Conservation (phyloP, 2,888 invertebrate species). For the Operophtera brumata region DNA sequence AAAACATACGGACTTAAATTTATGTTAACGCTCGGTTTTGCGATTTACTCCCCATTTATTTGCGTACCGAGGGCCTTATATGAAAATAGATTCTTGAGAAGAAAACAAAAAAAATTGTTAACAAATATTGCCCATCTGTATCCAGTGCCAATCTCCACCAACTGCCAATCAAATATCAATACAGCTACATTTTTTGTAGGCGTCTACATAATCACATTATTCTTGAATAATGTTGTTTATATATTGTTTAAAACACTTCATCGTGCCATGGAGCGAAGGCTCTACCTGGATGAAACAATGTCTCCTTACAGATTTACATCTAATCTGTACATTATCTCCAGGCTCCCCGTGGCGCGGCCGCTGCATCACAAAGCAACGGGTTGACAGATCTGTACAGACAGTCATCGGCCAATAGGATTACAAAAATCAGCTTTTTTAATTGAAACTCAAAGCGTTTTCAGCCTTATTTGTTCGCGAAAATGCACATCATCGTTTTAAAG, state of each 20-base stretch:
- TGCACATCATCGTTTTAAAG: slow-evolving; percentile 26
- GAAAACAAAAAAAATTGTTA: too few relatives aligned
- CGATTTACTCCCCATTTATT: too few relatives aligned
- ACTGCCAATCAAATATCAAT: slow-evolving; percentile 58
- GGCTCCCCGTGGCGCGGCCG: slow-evolving; percentile 69
- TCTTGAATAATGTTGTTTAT: slow-evolving; percentile 73
- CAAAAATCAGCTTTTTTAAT: slow-evolving; percentile 58
- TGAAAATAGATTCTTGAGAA: too few relatives aligned
- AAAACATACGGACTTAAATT: too few relatives aligned
- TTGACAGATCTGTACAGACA: slow-evolving; percentile 76
- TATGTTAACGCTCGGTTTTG: too few relatives aligned
- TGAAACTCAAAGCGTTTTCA: slow-evolving; percentile 48
- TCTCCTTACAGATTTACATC: slow-evolving; percentile 72
- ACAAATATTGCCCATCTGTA: too few relatives aligned
- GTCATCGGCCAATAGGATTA: slow-evolving; percentile 71
- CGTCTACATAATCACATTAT: slow-evolving; percentile 66
- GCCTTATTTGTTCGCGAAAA: slow-evolving; percentile 43
- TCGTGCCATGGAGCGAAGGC: slow-evolving; percentile 40
- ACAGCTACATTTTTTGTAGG: slow-evolving; percentile 50
- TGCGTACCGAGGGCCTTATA: too few relatives aligned
- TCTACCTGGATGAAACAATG: slow-evolving; percentile 77
- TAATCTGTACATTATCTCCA: slow-evolving; percentile 74
- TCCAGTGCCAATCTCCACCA: slow-evolving; percentile 38
- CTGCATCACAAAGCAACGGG: slow-evolving; percentile 77
- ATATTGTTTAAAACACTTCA: slow-evolving; percentile 70